phyloP scores from a whole-genome alignment of 2,888 invertebrate genomes.

The Habrosyne pyritoides region DNA sequence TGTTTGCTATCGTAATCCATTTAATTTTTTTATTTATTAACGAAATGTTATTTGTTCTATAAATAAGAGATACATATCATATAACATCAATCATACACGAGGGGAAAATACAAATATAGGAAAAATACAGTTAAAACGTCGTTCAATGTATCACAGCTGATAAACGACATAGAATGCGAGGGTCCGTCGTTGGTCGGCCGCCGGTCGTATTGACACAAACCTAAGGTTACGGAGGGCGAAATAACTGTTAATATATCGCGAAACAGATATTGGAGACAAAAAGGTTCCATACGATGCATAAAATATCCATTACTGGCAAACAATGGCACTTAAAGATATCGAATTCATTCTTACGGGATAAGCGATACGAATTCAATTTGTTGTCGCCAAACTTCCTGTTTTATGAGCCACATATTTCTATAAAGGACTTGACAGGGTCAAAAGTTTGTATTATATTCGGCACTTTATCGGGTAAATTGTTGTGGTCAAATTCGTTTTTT shows the following conservation, averaged over 20 bases:
- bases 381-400: constrained; percentile 10
- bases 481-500: background rate
- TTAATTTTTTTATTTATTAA: too few species aligned
- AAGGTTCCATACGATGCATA: constrained; percentile 40
- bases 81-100: background rate
- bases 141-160: background rate
- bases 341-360: constrained; percentile 26
- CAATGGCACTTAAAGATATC: constrained; percentile 30
- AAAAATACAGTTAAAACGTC: background rate
- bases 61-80: too few species aligned
- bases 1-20: too few species aligned
- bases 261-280: constrained; percentile 31
- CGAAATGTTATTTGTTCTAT: too few species aligned
- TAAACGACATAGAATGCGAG: background rate
- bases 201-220: background rate
- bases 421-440: background rate
- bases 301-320: constrained; percentile 42
- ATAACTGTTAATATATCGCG: constrained; percentile 39
- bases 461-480: background rate
- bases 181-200: background rate
- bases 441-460: background rate
- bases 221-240: constrained; percentile 31
- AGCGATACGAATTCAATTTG: constrained; percentile 23
- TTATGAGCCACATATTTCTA: constrained; percentile 2
- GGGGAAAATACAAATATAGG: background rate